Base-by-base conservation (phyloP, 2,797 vertebrate genomes). In the Tolypeutes matacus region DNA sequence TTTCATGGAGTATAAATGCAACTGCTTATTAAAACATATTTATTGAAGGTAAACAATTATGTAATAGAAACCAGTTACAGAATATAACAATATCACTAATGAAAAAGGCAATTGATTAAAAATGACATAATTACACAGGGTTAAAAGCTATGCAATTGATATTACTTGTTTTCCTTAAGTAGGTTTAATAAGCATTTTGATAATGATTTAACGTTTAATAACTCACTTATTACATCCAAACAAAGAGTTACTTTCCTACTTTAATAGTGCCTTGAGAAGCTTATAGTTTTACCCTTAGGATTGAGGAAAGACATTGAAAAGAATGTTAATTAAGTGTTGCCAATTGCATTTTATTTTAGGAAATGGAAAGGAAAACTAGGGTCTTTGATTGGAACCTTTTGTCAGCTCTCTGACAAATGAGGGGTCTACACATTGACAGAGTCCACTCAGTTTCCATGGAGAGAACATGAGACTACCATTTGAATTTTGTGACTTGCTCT, bases 1-100 rank as follows among this genome's bases (percentile, higher is more conserved):
- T 85, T 98, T 77, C 88, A 95, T 95, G 92, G 96, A 96, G 92
- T 98, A 98, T 97, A 98, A 97, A 97, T 98, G 96, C 91, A 97
- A 97, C 80, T 96, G 94, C 97, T 98, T 98, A 98, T 97, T 98
- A 98, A 98, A 98, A 88, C 86, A 86, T 92, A 92, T 95, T 97
- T 97, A 97, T 97, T 95, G 95, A 97, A 95, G 86, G 94, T 95
- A 97, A 97, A 97, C 93, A 96, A 96, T 97, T 97, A 97, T 96
- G 97, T 97, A 97, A 97, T 95, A 97, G 94, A 96, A 97, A 97
- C 94, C 89, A 95, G 85, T 77, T 96, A 95, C 69, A 96, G 94
- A 94, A 95, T 96, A 91, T 95, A 96, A 94, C 92, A 92, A 93
- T 93, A 93, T 92, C 82, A 95, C 94, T 97, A 97, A 96, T 95